Evolutionary conservation across 2,113 vertebrate genomes (phyloP), one percentile per base, ranked within the genome.

Genomic region (Asarcornis scutulata): DNA sequence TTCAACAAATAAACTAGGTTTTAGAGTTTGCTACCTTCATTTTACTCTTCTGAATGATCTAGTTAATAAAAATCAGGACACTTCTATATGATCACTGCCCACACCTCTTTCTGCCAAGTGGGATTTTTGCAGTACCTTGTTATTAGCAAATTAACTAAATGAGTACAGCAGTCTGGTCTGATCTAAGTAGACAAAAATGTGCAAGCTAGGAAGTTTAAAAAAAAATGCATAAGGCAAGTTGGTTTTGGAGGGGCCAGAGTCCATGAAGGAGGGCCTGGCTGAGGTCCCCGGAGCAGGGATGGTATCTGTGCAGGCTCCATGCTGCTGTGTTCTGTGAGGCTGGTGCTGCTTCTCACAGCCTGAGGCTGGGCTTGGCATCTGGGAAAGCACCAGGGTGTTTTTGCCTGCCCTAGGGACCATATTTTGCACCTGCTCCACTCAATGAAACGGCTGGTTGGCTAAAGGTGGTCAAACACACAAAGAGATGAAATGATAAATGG

Each of bases 351-450:
- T 27, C 83, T 36, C 71, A 42, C 40, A 75, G 48, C 34, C 26
- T 29, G 38, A 40, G 38, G 26, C 26, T 38, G 29, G 62, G 27
- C 26, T 15, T 9, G 26, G 62, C 17, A 8, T 64, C 27, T 64
- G 36, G 29, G 62, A 29, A 64, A 40, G 36, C 62, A 23, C 0
- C 0, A 60, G 22, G 46, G 40, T 5, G 0, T 36, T 42, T 48
- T 48, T 48, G 76, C 50, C 32, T 88, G 60, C 58, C 20, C 29
- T 23, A 56, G 36, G 5, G 81, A 7, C 32, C 6, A 0, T 22
- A 77, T 52, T 62, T 91, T 27, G 80, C 26, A 90, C 42, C 34
- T 38, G 20, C 20, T 77, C 34, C 67, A n/a, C 0, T 2, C 59
- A 59, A 64, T 1, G 4, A 81, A 68, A 67, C 2, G 13, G 48